Base-by-base conservation (phyloP, 2,797 vertebrate genomes). In the Antennarius maculatus region DNA sequence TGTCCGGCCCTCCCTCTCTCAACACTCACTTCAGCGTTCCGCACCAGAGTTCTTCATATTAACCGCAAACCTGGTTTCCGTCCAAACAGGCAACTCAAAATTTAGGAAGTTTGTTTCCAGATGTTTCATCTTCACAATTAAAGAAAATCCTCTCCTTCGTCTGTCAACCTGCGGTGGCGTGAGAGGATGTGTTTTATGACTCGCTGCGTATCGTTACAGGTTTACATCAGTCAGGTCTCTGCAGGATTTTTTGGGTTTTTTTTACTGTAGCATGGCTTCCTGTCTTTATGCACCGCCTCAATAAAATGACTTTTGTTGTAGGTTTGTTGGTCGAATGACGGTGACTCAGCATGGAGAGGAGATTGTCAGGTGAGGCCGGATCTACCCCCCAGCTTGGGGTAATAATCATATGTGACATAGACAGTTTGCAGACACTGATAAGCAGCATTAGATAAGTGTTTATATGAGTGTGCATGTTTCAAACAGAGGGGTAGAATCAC, bases 291-390 rank as follows among this genome's bases (percentile, higher is more conserved):
- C 16, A 46, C 15, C 56, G 49, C 62, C 59, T 48, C 59, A 56
- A 59, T 54, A 2, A 55, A 74, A 58, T 67, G 9, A 43, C 16
- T 67, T 15, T 34, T 74, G 71, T 85, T 78, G 13, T 81, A 99
- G 97, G 90, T 99, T 97, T 90, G 95, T 98, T 70, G 97, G 97
- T 68, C 93, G 96, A 84, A 95, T 99, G 76, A 97, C 94, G 4
- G 76, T 99, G 85, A 96, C 90, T 74, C 95, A 96, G 3, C 93
- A 94, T 17, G 93, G 89, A 68, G 97, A 98, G 79, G 97, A 99
- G 88, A 95, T 98, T 13, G 96, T 99, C 74, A 94, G 96, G 97
- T 98, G 92, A 94, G 92, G 51, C 34, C 68, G 59, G 11, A 47
- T 61, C 49, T 45, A 52, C 86, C 31, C 46, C 45, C 7, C 14